Conservation (phyloP, 2,113 vertebrate genomes). For the Ctenodactylus gundi region DNA sequence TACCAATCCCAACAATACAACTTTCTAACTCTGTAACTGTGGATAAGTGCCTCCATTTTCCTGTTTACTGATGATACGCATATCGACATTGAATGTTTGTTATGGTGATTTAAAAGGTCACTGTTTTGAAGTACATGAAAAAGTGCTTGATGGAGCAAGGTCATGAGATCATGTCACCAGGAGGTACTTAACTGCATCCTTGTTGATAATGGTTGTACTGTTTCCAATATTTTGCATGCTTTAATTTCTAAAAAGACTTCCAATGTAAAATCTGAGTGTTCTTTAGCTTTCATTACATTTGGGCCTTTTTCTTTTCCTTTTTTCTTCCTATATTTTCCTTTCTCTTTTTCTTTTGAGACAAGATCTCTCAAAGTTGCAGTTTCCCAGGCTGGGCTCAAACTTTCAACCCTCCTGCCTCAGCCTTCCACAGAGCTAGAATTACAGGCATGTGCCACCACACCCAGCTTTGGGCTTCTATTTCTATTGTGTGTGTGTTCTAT, state of each 20-base stretch:
- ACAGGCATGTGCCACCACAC: too few species aligned
- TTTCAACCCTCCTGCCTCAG: too few species aligned
- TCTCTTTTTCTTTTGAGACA: too few species aligned
- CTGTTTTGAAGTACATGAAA: neutral
- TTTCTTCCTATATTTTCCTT: too few species aligned
- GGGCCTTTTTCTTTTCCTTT: too few species aligned
- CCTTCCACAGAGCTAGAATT: too few species aligned
- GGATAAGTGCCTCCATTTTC: neutral
- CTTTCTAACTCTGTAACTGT: neutral
- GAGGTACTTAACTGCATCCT: neutral
- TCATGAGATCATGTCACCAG: neutral
- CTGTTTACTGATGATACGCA: too few species aligned
- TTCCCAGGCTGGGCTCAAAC: too few species aligned
- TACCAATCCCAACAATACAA: neutral
- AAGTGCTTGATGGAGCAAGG: neutral
- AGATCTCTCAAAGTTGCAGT: too few species aligned
- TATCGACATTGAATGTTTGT: neutral
- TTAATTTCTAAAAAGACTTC: neutral
- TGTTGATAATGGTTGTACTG: neutral
- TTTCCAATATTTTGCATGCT: conserved; percentile 13
- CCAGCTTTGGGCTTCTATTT: too few species aligned
- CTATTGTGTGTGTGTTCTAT: too few species aligned
- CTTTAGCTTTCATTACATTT: neutral
- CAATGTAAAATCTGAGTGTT: neutral
- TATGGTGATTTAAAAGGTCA: neutral